phyloP scores from a whole-genome alignment of 2,888 invertebrate species.

The Ferrisia virgata region DNA sequence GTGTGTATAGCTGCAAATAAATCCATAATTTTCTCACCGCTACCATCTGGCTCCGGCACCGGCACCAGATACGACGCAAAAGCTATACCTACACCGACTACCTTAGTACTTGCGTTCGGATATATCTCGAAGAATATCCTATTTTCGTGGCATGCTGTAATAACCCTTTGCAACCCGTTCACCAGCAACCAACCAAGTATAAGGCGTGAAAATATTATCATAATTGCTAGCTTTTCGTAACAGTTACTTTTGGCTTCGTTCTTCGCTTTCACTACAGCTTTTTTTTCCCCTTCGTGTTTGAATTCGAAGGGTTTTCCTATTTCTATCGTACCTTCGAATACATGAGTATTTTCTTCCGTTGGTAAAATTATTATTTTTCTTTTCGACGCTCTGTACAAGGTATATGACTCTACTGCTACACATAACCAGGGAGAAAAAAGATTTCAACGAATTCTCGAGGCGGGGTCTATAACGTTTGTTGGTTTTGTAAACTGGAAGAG shows the following conservation, averaged over 20 bases:
- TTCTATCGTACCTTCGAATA: not conserved
- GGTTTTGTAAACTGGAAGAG: not conserved
- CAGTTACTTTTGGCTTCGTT: not conserved
- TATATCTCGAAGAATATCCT: not conserved
- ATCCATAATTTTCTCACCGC: conserved; percentile 8
- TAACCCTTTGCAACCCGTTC: not conserved
- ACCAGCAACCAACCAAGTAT: not conserved
- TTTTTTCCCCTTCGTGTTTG: not conserved
- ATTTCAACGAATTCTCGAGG: not conserved
- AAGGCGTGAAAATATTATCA: conserved; percentile 4
- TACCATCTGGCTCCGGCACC: not conserved
- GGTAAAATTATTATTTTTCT: not conserved
- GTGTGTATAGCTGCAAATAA: not conserved
- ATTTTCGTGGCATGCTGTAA: not conserved
- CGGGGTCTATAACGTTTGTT: not conserved
- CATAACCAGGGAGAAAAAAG: not conserved
- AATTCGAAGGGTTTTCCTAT: not conserved
- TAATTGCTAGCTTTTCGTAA: not conserved
- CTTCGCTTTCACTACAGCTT: too few species aligned
- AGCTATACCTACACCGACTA: too few species aligned
- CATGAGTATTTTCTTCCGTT: not conserved
- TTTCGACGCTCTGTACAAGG: not conserved
- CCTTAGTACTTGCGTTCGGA: too few species aligned
- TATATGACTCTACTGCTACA: not conserved
- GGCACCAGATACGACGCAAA: not conserved